phyloP scores from a whole-genome alignment of 2,113 vertebrate species.

The Lamprotornis superbus region DNA sequence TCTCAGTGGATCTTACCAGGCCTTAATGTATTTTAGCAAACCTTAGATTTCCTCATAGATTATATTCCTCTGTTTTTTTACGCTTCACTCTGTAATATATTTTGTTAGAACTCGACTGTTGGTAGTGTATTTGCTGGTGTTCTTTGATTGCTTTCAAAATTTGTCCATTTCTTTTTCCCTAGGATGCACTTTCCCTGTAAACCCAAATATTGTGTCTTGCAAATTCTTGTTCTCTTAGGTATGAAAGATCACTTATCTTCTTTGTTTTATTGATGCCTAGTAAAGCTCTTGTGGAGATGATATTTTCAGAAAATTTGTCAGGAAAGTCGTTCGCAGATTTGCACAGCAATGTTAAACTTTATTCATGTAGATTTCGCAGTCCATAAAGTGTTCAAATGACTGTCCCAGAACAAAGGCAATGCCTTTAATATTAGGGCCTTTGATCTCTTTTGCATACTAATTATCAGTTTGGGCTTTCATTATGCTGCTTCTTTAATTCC shows the following conservation, averaged over 20 bases:
- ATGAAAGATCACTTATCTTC: neutral
- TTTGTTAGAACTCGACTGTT: neutral
- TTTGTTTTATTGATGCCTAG: neutral
- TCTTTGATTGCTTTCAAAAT: neutral
- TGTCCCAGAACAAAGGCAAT: constrained; percentile 30
- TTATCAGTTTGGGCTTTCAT: constrained; percentile 19
- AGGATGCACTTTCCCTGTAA: neutral
- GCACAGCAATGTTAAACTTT: neutral
- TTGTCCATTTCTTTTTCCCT: neutral
- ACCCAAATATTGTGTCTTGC: neutral
- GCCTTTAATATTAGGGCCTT: constrained; percentile 35
- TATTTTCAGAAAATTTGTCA: neutral
- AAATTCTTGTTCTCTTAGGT: constrained; percentile 4
- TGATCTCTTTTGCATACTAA: constrained; percentile 32
- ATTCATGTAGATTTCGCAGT: constrained; percentile 3
- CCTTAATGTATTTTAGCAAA: neutral
- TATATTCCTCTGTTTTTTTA: neutral
- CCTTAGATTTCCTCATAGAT: neutral
- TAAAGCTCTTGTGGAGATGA: neutral
- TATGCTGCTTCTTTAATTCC: constrained; percentile 20
- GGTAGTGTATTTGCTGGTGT: neutral
- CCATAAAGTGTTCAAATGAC: constrained; percentile 14
- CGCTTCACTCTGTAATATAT: neutral
- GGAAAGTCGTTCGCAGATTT: neutral
- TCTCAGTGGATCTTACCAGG: neutral